These are phyloP conservation scores for Eledone cirrhosa DNA, from an alignment of 2,888 invertebrate species.

Conservation along the genomic window DNA sequence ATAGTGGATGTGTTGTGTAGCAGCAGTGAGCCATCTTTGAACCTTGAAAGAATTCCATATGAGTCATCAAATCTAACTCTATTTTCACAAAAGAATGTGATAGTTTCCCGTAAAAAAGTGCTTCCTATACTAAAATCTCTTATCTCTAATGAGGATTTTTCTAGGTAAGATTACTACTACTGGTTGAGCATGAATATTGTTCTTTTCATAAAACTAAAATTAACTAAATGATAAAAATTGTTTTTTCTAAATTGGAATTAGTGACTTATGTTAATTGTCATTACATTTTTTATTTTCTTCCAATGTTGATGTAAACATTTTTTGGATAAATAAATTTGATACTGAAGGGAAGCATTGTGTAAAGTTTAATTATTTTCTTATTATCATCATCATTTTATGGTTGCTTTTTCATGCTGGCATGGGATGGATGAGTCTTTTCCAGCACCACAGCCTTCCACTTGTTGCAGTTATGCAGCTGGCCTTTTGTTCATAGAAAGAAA, in stretches of 20 bases:
- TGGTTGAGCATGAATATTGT: too few relatives aligned
- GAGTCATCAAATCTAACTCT: constrained; percentile 33
- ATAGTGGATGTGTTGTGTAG: constrained; percentile 50
- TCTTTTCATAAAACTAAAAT: neutral
- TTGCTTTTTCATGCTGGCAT: too few relatives aligned
- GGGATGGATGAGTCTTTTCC: too few relatives aligned
- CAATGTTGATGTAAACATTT: too few relatives aligned
- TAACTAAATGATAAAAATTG: neutral
- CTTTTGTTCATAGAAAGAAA: too few relatives aligned
- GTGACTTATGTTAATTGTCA: neutral
- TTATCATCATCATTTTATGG: too few relatives aligned
- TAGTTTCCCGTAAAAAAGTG: constrained; percentile 62
- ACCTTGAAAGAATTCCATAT: constrained; percentile 44
- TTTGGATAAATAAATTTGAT: too few relatives aligned
- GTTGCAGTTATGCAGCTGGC: too few relatives aligned
- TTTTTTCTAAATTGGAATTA: neutral
- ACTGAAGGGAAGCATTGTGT: too few relatives aligned
- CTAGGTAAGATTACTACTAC: constrained; percentile 18
- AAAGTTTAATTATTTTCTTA: too few relatives aligned
- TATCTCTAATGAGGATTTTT: constrained; percentile 34
- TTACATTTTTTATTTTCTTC: too few relatives aligned
- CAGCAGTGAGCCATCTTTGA: constrained; percentile 46
- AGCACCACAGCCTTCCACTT: too few relatives aligned
- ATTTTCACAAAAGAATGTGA: constrained; percentile 59
- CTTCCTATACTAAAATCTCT: constrained; percentile 57